Evolutionary conservation across 2,113 vertebrate genomes (phyloP), one percentile per base, ranked within the genome.

Genomic region (Ailurus styani): DNA sequence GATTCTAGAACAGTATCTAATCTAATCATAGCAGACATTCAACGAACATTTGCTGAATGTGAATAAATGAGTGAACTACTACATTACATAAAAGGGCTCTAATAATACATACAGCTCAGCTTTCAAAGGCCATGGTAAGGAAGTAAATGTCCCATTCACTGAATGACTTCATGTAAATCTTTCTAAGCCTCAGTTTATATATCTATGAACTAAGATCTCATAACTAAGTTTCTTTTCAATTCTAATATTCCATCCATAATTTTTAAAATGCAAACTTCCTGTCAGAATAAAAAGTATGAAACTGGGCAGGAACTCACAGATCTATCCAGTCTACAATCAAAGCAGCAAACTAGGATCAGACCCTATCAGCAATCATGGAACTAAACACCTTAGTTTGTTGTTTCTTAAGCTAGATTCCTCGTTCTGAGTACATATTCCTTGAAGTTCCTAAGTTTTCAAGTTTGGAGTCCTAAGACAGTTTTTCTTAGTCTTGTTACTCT

Each of bases 261-360:
- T 92, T 77, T 15, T 93, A 91, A 96, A 91, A 29, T 57, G 54
- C 85, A 90, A 87, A 96, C 2, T 90, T 83, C 54, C 62, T 57
- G 12, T 96, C 62, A 93, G 70, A 87, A 93, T 52, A 27, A 72
- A 95, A 83, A 97, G 60, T 50, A 91, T 34, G 31, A 89, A 93
- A 42, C 25, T 88, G 29, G 37, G 11, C 93, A 95, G 21, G 66
- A 97, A 82, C 89, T 54, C 21, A 93, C 3, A 92, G 29, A 78
- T 40, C 75, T 31, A 29, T 27, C 23, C 29, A 90, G 12, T 62
- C 66, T 96, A 37, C 23, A 91, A 68, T 83, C 31, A 83, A 17
- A 86, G 4, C 73, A 77, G 45, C 25, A 96, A 95, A 87, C 7
- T 83, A 23, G 27, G 40, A 55, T n/a, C 21, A 54, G 20, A 55